Evolutionary conservation across 1,140 invertebrate genomes (phyloP), one percentile per base, ranked within the genome.

Genomic region (Polyergus mexicanus): DNA sequence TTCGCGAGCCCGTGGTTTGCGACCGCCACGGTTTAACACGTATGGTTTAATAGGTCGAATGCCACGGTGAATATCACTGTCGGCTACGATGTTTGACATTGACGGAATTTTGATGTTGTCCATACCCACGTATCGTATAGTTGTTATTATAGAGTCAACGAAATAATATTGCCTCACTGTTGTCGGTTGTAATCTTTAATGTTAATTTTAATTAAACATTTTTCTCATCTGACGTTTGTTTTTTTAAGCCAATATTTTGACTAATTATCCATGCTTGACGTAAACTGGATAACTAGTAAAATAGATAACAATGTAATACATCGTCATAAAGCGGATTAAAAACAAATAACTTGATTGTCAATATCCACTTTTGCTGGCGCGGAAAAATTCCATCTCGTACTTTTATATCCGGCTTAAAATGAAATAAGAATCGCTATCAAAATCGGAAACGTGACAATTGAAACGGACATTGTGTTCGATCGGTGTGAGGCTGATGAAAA

Each of bases 1-100:
- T 83, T 83, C 78, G 47, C 68, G 68, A 74, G 68, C 78, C 54
- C 51, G 78, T 81, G 78, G 78, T 60, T 60, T 72, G 54, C 66
- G 19, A 81, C 66, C 66, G 54, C 56, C 60, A 72, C 54, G 66
- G 66, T 81, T 83, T 74, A 60, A 83, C 78, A 74, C 78, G 68
- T 83, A 74, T 83, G 66, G 78, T 72, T 83, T 83, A 74, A 83
- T 83, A 74, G 38, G 38, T 72, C 78, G 78, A 83, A 83, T 83
- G 28, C 78, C 54, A 58, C 56, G 54, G 68, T 44, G 68, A 83
- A 83, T 83, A 38, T 54, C 68, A 41, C 68, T 35, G 54, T 72
- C 38, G 66, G 54, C n/a, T 81, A 32, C 51, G 51, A 81, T 51
- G 54, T 81, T 81, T 72, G 68, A 72, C 68, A 83, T 83, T 47